A percentile compares a stretch with the other conserved stretches of the same genome.
These are phyloP conservation scores for Deilephila elpenor DNA, from an alignment of 2,888 invertebrate genomes.

Conservation along the genomic window DNA sequence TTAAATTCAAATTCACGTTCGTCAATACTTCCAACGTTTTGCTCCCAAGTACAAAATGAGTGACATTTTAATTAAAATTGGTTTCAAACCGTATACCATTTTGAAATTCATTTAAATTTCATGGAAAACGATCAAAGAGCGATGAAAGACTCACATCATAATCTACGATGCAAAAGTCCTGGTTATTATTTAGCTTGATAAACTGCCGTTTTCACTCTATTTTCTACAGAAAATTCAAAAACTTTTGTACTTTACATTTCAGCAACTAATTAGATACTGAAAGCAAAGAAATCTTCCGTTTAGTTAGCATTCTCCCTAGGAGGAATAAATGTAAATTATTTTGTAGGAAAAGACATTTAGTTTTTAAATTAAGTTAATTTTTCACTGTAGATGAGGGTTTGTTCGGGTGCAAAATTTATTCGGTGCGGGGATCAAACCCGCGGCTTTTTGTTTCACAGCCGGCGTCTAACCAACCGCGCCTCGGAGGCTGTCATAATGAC, in stretches of 20 bases:
- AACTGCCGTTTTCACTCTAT: not conserved
- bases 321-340: too few relatives aligned
- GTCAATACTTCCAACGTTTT: not conserved
- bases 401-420: too few relatives aligned
- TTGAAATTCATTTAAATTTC: not conserved
- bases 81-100: not conserved
- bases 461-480: too few relatives aligned
- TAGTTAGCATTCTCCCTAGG: not conserved
- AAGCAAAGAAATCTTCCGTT: not conserved
- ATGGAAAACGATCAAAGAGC: not conserved
- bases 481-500: too few relatives aligned
- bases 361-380: too few relatives aligned
- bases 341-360: too few relatives aligned
- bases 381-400: too few relatives aligned
- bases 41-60: not conserved
- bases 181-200: not conserved
- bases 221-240: not conserved
- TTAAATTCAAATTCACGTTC: too few relatives aligned
- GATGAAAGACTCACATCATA: not conserved
- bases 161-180: not conserved
- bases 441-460: too few relatives aligned
- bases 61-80: slow-evolving; percentile 3
- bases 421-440: too few relatives aligned
- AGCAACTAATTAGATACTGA: not conserved
- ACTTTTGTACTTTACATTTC: not conserved